Conservation (phyloP, 2,797 vertebrate species). For the Muscicapa striata region DNA sequence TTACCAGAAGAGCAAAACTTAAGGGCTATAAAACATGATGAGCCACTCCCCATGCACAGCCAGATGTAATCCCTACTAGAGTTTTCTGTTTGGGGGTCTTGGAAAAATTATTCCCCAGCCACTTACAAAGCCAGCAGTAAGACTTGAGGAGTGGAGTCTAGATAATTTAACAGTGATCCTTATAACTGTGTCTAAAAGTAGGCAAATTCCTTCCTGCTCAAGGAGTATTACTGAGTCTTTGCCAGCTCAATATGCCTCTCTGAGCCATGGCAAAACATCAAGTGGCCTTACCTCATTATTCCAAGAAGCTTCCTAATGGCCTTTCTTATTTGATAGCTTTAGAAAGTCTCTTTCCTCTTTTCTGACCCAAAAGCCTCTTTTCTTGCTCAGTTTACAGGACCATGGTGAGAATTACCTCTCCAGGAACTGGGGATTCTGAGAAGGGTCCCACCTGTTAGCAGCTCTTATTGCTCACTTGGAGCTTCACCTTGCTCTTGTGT, state of each 20-base stretch:
- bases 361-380: not conserved
- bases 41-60: not conserved
- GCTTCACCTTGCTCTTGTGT: not conserved
- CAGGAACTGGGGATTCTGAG: rapidly evolving
- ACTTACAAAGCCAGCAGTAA: not conserved
- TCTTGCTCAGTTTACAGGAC: not conserved
- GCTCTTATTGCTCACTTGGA: not conserved
- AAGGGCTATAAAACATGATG: not conserved
- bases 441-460: not conserved
- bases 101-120: not conserved
- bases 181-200: not conserved
- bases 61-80: not conserved
- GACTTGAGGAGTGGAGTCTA: not conserved
- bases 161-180: not conserved
- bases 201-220: not conserved
- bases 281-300: not conserved
- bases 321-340: not conserved
- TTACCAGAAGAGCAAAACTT: not conserved
- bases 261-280: not conserved
- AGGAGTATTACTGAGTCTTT: not conserved
- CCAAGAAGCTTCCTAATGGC: not conserved
- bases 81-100: not conserved
- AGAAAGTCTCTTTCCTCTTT: not conserved
- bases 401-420: not conserved
- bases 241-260: not conserved